Base-by-base conservation (phyloP, 2,888 invertebrate species). In the Thysanoteuthis rhombus region DNA sequence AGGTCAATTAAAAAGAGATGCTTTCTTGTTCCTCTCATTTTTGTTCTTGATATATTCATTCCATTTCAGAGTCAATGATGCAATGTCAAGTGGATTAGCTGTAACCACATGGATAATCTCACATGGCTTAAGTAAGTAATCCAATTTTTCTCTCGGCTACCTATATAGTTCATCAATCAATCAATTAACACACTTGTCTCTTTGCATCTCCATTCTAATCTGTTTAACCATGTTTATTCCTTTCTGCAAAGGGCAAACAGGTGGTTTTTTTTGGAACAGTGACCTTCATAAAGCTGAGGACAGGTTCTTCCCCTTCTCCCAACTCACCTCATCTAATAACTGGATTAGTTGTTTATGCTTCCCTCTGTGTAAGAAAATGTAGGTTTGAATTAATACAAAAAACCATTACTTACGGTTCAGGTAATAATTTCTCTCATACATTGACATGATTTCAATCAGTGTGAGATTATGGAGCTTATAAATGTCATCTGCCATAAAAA, bases 51-150 rank as follows among this genome's bases (percentile, higher is more conserved):
- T 52, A 52, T 52, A 52, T 52, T 52, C 52, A 52, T 52, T 92
- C n/a, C 45, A 19, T 92, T 45, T 40, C 45, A 92, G 92, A 92
- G 40, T 92, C 92, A 92, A 92, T 92, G 92, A 92, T 92, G 92
- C 92, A 92, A 45, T 45, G 45, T 92, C 92, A 92, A 92, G 92
- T 92, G 92, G 92, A 92, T 92, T 92, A 92, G 42, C 92, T 92
- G 42, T 42, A 92, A 92, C 92, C 39, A 92, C 92, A 92, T 92
- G 92, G 92, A 92, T 92, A 92, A 92, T 92, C 92, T 92, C 92
- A n/a, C 92, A 92, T 92, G 92, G 92, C 92, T 92, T 92, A 92
- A 92, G 92, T 92, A 92, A n/a, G 92, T 92, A 92, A 42, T 92
- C 42, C 92, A 42, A 40, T 42, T 42, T 92, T 22, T 32, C 42